These are phyloP conservation scores for Talpa occidentalis DNA, from an alignment of 2,113 vertebrate species.

Conservation along the genomic window DNA sequence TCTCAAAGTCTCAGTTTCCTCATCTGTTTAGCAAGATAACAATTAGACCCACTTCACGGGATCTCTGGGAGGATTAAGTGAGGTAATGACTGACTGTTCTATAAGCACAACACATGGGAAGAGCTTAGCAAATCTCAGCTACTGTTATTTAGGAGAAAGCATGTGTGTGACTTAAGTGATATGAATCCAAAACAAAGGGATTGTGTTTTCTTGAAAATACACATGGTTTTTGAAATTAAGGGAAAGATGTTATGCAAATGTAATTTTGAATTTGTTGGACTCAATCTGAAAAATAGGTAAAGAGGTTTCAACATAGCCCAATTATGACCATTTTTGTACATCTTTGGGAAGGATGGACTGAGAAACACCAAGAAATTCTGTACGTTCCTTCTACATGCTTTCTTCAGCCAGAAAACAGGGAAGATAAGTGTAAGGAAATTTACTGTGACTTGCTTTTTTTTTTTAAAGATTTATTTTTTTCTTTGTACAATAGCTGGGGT, in stretches of 20 bases:
- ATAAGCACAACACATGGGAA: neutral
- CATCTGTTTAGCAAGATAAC: neutral
- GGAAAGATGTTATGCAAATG: conserved; percentile 54
- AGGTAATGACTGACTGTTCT: neutral
- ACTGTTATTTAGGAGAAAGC: neutral
- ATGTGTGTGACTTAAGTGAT: conserved; percentile 32
- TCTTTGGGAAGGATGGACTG: neutral
- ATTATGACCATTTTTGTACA: conserved; percentile 19
- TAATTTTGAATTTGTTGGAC: conserved; percentile 46
- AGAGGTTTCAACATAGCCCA: conserved; percentile 36
- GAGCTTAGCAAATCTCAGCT: neutral
- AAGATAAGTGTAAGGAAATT: conserved; percentile 26
- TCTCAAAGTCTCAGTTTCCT: conserved; percentile 5
- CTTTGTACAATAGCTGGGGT: too few relatives aligned
- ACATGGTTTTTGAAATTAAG: conserved; percentile 58
- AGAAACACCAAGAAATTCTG: neutral
- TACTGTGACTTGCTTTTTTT: conserved; percentile 38
- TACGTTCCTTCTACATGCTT: neutral
- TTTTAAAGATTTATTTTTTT: too few relatives aligned
- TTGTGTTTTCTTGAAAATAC: conserved; percentile 55
- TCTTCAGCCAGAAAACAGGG: neutral
- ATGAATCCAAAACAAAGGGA: conserved; percentile 47
- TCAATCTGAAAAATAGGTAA: conserved; percentile 63
- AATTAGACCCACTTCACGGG: neutral
- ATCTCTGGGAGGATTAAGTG: neutral